Evolutionary conservation across 2,797 vertebrate species (phyloP).

Genomic region (Mus minutoides): DNA sequence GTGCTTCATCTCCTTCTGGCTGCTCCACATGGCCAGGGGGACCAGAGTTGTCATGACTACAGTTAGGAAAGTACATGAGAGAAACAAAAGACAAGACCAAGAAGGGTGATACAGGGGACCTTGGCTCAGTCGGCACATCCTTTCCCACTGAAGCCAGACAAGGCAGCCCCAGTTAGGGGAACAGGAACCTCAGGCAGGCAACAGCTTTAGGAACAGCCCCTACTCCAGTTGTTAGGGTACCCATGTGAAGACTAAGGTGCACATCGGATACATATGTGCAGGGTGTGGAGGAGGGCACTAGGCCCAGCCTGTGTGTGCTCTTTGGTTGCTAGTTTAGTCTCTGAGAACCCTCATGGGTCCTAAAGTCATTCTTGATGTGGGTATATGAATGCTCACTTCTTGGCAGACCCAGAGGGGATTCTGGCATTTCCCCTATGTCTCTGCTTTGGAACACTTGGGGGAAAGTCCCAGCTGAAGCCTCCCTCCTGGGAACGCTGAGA

Average conservation of each 20-base stretch:
- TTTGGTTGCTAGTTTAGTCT: neutral
- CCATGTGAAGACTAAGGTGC: neutral
- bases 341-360: neutral
- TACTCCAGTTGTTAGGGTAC: neutral
- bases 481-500: conserved; percentile 38
- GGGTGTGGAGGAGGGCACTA: neutral
- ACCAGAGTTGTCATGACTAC: neutral
- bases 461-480: neutral
- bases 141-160: neutral
- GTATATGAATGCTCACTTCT: neutral
- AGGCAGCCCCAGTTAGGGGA: neutral
- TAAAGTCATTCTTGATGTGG: neutral
- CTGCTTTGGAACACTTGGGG: neutral
- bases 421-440: neutral
- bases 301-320: neutral
- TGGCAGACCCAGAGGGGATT: neutral
- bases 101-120: neutral
- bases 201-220: neutral
- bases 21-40: neutral
- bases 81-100: neutral
- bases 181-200: neutral
- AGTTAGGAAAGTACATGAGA: neutral
- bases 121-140: neutral
- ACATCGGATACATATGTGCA: neutral
- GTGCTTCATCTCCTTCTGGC: neutral